These are phyloP conservation scores for Catagonus wagneri DNA, from an alignment of 2,113 vertebrate species.

Conservation along the genomic window DNA sequence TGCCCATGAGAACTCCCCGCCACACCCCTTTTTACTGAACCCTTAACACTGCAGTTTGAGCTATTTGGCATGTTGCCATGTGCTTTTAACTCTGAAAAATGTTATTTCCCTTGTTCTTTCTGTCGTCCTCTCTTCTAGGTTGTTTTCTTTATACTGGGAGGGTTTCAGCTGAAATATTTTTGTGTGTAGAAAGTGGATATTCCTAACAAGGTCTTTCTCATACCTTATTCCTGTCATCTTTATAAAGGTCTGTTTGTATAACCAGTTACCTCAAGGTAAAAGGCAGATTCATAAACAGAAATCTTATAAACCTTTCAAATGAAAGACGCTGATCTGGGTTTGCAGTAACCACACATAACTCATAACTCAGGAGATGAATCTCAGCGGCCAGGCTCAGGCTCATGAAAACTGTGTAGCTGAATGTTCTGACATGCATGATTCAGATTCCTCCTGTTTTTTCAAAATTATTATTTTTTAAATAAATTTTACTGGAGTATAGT, in stretches of 20 bases:
- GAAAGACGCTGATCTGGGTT: not conserved
- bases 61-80: too few relatives aligned
- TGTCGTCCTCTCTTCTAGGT: not conserved
- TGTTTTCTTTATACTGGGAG: not conserved
- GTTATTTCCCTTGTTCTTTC: not conserved
- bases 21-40: not conserved
- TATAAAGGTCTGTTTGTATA: not conserved
- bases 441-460: not conserved
- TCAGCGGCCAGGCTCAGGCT: not conserved
- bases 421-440: not conserved
- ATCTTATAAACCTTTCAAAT: not conserved
- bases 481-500: too few relatives aligned
- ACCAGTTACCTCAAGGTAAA: not conserved
- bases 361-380: not conserved
- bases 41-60: not conserved
- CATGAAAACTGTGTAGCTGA: not conserved
- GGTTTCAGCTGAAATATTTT: not conserved
- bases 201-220: not conserved
- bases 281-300: not conserved
- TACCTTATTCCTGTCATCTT: not conserved
- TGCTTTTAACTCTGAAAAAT: not conserved
- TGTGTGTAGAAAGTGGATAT: not conserved
- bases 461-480: not conserved
- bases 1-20: not conserved
- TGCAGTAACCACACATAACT: not conserved